Evolutionary conservation across 1,140 invertebrate genomes (phyloP).

Genomic region (Drosophila orena): DNA sequence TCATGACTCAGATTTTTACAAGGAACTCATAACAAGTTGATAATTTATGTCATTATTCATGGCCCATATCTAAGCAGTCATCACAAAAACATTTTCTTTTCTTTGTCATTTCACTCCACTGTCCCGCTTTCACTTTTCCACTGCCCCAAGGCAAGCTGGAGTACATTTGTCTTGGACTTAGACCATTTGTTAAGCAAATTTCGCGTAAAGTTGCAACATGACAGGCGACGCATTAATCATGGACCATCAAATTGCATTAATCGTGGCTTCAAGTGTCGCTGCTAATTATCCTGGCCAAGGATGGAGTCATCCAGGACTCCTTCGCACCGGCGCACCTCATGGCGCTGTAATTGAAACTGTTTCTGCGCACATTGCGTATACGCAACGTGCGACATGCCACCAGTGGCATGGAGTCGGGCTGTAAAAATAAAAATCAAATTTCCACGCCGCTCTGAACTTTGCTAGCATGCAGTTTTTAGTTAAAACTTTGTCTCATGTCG

Average conservation of each 20-base stretch:
- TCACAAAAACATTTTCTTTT: conserved; percentile 11
- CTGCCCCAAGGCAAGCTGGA: conserved; percentile 1
- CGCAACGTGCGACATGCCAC: conserved; percentile 51
- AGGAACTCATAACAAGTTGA: conserved; percentile 23
- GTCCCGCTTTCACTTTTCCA: conserved; percentile 24
- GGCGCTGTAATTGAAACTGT: conserved; percentile 72
- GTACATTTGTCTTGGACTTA: conserved; percentile 13
- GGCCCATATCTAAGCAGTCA: conserved; percentile 24
- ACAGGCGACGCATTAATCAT: conserved; percentile 72
- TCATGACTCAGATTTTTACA: conserved; percentile 6
- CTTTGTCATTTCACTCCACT: conserved; percentile 22
- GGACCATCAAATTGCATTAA: conserved; percentile 70
- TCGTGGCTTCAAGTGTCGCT: conserved; percentile 58
- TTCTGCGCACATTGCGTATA: conserved; percentile 65
- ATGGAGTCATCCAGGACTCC: conserved; percentile 28
- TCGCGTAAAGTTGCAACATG: conserved; percentile 61
- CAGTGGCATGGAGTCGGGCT: conserved; percentile 14
- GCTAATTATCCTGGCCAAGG: conserved; percentile 56
- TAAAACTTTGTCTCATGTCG: conserved; percentile 72
- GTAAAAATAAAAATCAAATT: conserved; percentile 76
- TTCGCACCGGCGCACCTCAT: conserved; percentile 12
- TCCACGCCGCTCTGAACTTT: conserved; percentile 49
- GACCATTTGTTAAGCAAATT: conserved; percentile 75
- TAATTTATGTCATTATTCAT: conserved; percentile 46
- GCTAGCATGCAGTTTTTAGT: conserved; percentile 62